phyloP scores from a whole-genome alignment of 2,797 vertebrate species.

The Allobates femoralis region DNA sequence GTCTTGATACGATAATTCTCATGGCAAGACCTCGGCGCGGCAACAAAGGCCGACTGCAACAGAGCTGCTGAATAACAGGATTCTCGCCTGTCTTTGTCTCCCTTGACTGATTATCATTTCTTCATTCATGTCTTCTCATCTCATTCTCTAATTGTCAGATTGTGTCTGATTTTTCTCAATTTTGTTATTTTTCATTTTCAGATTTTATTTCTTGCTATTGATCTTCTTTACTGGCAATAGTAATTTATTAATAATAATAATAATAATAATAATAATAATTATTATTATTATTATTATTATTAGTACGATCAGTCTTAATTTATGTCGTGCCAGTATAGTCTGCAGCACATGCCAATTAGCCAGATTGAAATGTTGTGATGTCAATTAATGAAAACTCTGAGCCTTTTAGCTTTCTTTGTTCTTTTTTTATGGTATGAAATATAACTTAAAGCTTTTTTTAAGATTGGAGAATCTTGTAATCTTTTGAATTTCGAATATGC shows the following conservation, averaged over 20 bases:
- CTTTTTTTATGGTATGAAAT: too few relatives aligned
- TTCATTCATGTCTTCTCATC: constrained; percentile 13
- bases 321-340: background rate
- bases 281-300: too few relatives aligned
- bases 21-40: background rate
- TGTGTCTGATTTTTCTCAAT: background rate
- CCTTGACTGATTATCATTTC: constrained; percentile 7
- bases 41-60: constrained; percentile 1
- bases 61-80: background rate
- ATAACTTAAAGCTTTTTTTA: too few relatives aligned
- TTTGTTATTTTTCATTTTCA: background rate
- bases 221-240: background rate
- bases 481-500: too few relatives aligned
- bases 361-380: too few relatives aligned
- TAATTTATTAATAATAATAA: background rate
- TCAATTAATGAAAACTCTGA: too few relatives aligned
- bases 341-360: too few relatives aligned
- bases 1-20: constrained; percentile 54
- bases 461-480: too few relatives aligned
- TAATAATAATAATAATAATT: background rate
- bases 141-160: constrained; percentile 7
- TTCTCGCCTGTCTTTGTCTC: constrained; percentile 5
- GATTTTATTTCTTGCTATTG: background rate
- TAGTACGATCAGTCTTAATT: background rate
- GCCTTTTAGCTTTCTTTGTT: too few relatives aligned